phyloP scores from a whole-genome alignment of 1,140 invertebrate genomes.

The Drosophila quadrilineata region DNA sequence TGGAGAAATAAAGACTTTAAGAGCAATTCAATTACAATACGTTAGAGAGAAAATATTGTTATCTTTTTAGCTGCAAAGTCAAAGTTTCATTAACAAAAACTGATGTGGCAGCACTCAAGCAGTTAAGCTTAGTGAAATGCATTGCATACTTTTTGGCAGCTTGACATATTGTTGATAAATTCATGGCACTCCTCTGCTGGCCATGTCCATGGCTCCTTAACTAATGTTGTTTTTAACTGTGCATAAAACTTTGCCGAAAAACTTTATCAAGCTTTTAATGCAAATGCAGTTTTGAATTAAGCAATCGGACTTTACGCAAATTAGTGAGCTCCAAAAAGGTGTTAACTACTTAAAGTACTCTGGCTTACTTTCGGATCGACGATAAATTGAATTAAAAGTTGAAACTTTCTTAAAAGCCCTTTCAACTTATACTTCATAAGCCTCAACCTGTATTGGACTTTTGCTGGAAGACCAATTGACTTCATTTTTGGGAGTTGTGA shows the following conservation, averaged over 20 bases:
- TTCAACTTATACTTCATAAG: background rate
- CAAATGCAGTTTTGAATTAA: constrained; percentile 52
- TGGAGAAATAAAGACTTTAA: too few relatives aligned
- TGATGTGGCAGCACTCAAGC: constrained; percentile 17
- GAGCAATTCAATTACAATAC: too few relatives aligned
- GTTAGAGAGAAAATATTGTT: too few relatives aligned
- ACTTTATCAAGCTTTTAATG: constrained; percentile 45
- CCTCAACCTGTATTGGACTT: too few relatives aligned
- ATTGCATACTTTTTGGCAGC: constrained; percentile 50
- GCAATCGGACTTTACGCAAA: constrained; percentile 33
- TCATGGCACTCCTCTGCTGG: constrained; percentile 4
- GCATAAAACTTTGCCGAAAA: constrained; percentile 31
- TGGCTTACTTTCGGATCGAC: constrained; percentile 45
- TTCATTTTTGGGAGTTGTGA: constrained; percentile 10
- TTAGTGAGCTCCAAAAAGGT: background rate
- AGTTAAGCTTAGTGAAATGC: background rate
- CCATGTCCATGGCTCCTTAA: constrained; percentile 19
- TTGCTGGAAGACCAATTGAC: constrained; percentile 28
- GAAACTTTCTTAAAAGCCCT: constrained; percentile 55
- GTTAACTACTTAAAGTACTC: constrained; percentile 38
- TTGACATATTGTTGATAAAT: constrained; percentile 59
- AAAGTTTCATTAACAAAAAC: constrained; percentile 33
- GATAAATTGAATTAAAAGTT: constrained; percentile 69
- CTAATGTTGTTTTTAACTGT: constrained; percentile 53
- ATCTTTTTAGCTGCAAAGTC: constrained; percentile 6